Percentiles rank a stretch among this genome's conserved stretches.
Conservation (phyloP, 2,113 vertebrate genomes). For the Chaetops frenatus region DNA sequence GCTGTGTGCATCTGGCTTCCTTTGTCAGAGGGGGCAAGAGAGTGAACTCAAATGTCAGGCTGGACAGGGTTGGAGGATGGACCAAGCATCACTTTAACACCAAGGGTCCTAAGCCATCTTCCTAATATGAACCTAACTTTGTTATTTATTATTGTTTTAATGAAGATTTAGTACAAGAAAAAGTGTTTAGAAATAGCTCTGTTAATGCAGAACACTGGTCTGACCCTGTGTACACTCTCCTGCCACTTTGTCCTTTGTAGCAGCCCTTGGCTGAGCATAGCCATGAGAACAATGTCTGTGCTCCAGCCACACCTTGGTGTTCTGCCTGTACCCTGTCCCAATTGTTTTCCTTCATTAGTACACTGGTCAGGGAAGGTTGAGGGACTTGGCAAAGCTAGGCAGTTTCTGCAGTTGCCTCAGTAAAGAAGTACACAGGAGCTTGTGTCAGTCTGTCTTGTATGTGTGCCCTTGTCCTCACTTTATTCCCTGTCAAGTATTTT, state of each 20-base stretch:
- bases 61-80: background rate
- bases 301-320: background rate
- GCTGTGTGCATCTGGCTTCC: background rate
- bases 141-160: background rate
- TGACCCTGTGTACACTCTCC: background rate
- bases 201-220: background rate
- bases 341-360: background rate
- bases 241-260: fast-evolving
- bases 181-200: background rate
- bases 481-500: background rate
- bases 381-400: background rate
- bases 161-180: background rate
- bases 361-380: background rate
- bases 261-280: background rate
- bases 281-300: fast-evolving
- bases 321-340: background rate
- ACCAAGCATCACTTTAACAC: background rate
- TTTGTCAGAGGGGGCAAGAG: background rate
- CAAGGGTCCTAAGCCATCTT: background rate
- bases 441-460: background rate
- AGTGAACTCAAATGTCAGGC: background rate
- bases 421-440: background rate
- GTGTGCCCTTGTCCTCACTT: background rate
- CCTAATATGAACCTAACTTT: background rate
- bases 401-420: background rate